These are phyloP conservation scores for Leucophenga varia DNA, from an alignment of 1,140 invertebrate genomes.

Conservation along the genomic window DNA sequence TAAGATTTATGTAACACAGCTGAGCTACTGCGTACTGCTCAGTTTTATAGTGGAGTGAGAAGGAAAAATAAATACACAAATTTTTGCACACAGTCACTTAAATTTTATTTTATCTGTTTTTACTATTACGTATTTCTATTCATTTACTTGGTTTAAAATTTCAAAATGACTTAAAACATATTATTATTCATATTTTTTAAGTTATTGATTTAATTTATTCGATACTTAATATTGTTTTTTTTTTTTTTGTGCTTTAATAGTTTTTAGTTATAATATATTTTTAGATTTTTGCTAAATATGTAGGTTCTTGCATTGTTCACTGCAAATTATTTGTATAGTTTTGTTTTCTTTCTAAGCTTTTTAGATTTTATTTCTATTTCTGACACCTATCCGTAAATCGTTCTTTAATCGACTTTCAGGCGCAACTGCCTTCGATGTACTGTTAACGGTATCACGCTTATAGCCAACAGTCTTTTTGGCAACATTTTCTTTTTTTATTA, in stretches of 20 bases:
- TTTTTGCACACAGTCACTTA: background rate
- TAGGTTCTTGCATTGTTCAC: too few species aligned
- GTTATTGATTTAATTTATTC: too few species aligned
- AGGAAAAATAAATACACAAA: too few species aligned
- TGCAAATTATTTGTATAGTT: too few species aligned
- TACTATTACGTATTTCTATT: too few species aligned
- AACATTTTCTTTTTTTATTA: background rate
- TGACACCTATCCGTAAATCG: slow-evolving; percentile 13
- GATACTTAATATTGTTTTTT: background rate
- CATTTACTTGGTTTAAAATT: too few species aligned
- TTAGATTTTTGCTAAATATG: too few species aligned
- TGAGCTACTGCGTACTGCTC: slow-evolving; percentile 13
- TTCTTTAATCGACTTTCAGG: slow-evolving; percentile 34
- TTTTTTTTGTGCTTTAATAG: slow-evolving; percentile 13
- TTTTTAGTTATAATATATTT: slow-evolving; percentile 30
- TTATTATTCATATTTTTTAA: too few species aligned
- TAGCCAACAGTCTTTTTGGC: background rate
- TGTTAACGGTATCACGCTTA: slow-evolving; percentile 40
- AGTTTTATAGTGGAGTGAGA: background rate
- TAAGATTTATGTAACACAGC: slow-evolving; percentile 49
- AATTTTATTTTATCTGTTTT: background rate
- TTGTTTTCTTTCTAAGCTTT: slow-evolving; percentile 11
- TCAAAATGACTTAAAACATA: too few species aligned
- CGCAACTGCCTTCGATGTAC: slow-evolving; percentile 46
- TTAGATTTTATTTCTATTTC: slow-evolving; percentile 23